These are phyloP conservation scores for Diadumene lineata DNA, from an alignment of 92 coral and sea anemone genomes.

Conservation along the genomic window DNA sequence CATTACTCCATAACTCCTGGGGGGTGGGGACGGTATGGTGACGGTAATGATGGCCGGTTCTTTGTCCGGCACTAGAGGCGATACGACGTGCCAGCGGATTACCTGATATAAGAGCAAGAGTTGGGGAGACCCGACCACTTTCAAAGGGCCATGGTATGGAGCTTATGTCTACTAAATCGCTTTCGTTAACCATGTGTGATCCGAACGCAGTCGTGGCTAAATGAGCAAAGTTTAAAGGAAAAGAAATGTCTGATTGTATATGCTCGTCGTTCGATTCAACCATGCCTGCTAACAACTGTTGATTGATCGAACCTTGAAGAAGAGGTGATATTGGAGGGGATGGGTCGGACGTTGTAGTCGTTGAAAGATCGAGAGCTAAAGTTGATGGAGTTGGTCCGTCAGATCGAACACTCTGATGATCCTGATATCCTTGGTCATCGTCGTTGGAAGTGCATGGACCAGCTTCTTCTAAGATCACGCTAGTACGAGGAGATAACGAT, in stretches of 20 bases:
- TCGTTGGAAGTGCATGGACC: constrained; percentile 35
- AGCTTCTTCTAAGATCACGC: constrained; percentile 71
- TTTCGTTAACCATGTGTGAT: constrained; percentile 53
- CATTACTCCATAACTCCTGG: constrained; percentile 88
- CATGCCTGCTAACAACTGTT: constrained; percentile 65
- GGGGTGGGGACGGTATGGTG: constrained; percentile 89
- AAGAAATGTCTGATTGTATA: constrained; percentile 8
- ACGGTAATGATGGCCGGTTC: constrained; percentile 82
- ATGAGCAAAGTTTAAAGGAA: constrained; percentile 34
- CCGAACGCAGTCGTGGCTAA: constrained; percentile 35
- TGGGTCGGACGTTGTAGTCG: constrained; percentile 53
- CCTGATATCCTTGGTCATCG: constrained; percentile 33
- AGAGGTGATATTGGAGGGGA: constrained; percentile 84
- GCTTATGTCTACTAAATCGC: constrained; percentile 60
- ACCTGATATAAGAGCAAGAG: constrained; percentile 63
- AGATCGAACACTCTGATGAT: constrained; percentile 44
- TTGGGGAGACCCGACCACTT: constrained; percentile 51
- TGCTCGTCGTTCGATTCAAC: constrained; percentile 19
- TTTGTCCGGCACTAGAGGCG: constrained; percentile 45
- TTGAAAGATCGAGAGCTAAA: constrained; percentile 55
- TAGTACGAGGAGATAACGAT: constrained; percentile 69
- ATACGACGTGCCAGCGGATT: constrained; percentile 59
- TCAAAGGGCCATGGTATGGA: constrained; percentile 53
- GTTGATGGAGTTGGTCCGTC: constrained; percentile 47
- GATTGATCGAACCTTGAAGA: constrained; percentile 61